Evolutionary conservation across 2,797 vertebrate species (phyloP).

Genomic region (Malacoctenus gilli): DNA sequence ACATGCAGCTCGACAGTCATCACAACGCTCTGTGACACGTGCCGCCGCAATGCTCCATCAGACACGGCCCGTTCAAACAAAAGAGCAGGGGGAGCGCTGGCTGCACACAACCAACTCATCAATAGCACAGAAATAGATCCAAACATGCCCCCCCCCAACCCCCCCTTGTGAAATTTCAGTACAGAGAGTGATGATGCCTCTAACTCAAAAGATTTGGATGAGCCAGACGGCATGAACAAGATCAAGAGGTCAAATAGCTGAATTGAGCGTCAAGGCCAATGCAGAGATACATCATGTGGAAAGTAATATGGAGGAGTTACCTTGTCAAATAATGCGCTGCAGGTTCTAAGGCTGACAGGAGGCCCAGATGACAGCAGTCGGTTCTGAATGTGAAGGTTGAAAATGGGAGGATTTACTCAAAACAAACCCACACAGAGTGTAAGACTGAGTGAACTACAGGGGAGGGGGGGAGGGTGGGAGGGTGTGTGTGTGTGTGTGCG

Average conservation of each 20-base stretch:
- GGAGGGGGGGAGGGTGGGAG: too few relatives aligned
- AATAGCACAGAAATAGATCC: constrained; percentile 29
- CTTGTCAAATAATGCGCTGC: constrained; percentile 88
- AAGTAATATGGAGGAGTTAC: constrained; percentile 81
- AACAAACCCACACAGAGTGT: constrained; percentile 77
- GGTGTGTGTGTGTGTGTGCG: too few relatives aligned
- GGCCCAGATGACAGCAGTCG: constrained; percentile 87
- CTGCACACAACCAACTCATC: constrained; percentile 40
- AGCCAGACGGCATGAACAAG: constrained; percentile 34
- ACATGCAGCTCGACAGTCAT: constrained; percentile 73
- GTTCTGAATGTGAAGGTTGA: constrained; percentile 86
- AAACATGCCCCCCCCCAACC: constrained; percentile 46
- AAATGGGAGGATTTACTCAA: constrained; percentile 81
- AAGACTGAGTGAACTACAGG: constrained; percentile 59
- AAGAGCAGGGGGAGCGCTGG: constrained; percentile 32
- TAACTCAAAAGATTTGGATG: constrained; percentile 47
- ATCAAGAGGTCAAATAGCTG: constrained; percentile 42
- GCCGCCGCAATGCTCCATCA: constrained; percentile 60
- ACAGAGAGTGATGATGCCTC: constrained; percentile 63
- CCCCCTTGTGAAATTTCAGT: constrained; percentile 30
- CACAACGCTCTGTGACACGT: constrained; percentile 69
- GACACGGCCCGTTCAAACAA: constrained; percentile 27
- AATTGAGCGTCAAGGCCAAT: constrained; percentile 70
- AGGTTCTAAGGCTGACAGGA: constrained; percentile 87
- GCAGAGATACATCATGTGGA: constrained; percentile 69